phyloP scores from a whole-genome alignment of 2,888 invertebrate genomes.

The Tetheella fluctuosa region DNA sequence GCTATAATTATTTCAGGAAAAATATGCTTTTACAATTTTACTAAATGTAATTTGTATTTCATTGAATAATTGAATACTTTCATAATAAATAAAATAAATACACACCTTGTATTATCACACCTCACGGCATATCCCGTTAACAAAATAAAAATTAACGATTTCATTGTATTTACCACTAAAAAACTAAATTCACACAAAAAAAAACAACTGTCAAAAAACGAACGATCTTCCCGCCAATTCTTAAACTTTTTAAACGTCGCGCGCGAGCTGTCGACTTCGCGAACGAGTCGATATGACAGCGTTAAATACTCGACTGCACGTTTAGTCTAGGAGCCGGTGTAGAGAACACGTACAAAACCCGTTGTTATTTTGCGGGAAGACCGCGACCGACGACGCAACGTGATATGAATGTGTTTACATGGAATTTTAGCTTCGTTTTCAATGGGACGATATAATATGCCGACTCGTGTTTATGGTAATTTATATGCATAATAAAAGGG shows the following conservation, averaged over 20 bases:
- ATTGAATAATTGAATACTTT: slow-evolving; percentile 2
- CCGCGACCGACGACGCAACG: background rate
- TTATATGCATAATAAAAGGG: background rate
- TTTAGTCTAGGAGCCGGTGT: slow-evolving; percentile 21
- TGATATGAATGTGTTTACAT: slow-evolving; percentile 6
- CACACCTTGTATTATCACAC: slow-evolving; percentile 65
- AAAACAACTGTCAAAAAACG: slow-evolving; percentile 11
- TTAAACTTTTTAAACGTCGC: background rate
- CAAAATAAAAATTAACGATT: slow-evolving; percentile 53
- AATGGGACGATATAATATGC: background rate
- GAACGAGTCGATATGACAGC: slow-evolving; percentile 18
- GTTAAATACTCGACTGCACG: slow-evolving; percentile 26
- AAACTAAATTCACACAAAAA: background rate
- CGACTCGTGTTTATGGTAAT: slow-evolving; percentile 1
- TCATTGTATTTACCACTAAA: slow-evolving; percentile 45
- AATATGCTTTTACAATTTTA: too few species aligned
- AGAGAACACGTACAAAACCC: background rate
- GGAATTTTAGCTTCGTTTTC: slow-evolving; percentile 2
- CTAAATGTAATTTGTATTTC: too few species aligned
- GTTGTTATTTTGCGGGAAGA: slow-evolving; percentile 7
- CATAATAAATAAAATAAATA: slow-evolving; percentile 13
- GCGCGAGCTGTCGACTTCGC: slow-evolving; percentile 15
- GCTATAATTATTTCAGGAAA: too few species aligned
- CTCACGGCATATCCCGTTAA: slow-evolving; percentile 65
- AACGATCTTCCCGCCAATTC: slow-evolving; percentile 8